phyloP scores from a whole-genome alignment of 2,113 vertebrate genomes.

The Harpagus bidentatus region DNA sequence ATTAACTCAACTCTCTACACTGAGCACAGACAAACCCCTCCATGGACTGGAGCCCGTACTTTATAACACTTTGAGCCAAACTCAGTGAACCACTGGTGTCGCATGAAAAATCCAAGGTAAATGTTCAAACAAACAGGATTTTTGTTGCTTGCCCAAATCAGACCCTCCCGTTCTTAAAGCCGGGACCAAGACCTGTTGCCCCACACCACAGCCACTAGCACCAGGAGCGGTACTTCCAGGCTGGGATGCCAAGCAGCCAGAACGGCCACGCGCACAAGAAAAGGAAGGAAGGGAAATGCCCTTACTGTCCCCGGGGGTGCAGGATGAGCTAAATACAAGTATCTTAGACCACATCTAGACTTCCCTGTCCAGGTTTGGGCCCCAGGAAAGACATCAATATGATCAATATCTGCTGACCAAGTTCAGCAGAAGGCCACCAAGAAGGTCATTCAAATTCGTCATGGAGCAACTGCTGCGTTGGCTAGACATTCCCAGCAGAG shows the following conservation, averaged over 20 bases:
- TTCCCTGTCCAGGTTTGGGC: neutral
- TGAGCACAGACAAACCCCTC: neutral
- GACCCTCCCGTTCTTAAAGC: neutral
- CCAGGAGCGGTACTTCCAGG: neutral
- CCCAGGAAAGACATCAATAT: neutral
- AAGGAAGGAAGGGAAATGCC: neutral
- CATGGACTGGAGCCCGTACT: neutral
- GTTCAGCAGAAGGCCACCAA: neutral
- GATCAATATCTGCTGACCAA: neutral
- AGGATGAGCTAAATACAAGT: neutral
- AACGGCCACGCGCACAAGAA: fast-evolving
- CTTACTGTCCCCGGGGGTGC: no score
- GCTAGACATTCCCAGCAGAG: neutral
- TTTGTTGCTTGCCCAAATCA: neutral
- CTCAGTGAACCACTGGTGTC: neutral
- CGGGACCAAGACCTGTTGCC: neutral
- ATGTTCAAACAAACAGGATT: neutral
- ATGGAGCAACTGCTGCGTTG: fast-evolving
- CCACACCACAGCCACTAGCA: neutral
- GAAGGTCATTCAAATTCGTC: neutral
- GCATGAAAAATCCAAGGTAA: neutral
- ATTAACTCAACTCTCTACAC: neutral
- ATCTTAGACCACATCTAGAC: neutral
- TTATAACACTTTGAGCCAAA: neutral
- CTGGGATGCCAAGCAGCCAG: neutral